Conservation (phyloP, 2,888 invertebrate genomes). For the Platerodrilus igneus region DNA sequence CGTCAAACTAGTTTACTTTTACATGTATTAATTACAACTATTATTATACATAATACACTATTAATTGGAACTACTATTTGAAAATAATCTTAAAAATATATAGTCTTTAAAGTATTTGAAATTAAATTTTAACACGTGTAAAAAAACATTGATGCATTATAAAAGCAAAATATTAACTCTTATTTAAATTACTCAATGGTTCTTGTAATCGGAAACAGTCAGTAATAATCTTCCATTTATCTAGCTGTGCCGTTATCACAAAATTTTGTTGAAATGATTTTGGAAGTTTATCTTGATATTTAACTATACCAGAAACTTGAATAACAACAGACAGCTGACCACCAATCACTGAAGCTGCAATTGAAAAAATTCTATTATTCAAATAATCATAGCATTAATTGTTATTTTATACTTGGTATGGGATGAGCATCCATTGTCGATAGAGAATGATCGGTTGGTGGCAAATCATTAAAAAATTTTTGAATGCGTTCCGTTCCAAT, state of each 20-base stretch:
- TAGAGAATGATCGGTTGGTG: constrained; percentile 72
- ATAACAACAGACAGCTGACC: constrained; percentile 79
- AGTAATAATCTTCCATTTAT: constrained; percentile 91
- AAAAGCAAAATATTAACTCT: constrained; percentile 14
- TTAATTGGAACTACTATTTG: too few relatives aligned
- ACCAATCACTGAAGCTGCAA: constrained; percentile 67
- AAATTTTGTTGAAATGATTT: constrained; percentile 82
- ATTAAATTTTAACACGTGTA: too few relatives aligned
- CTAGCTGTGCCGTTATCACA: constrained; percentile 78
- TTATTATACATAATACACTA: too few relatives aligned
- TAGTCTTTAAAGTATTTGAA: too few relatives aligned
- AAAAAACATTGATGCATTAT: too few relatives aligned
- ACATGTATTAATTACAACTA: too few relatives aligned
- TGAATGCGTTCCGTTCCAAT: constrained; percentile 77
- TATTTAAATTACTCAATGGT: constrained; percentile 33
- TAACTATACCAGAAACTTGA: constrained; percentile 77
- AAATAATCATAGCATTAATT: too few relatives aligned
- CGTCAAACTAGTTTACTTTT: too few relatives aligned
- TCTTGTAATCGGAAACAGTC: constrained; percentile 82
- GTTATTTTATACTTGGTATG: constrained; percentile 50
- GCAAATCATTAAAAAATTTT: constrained; percentile 80
- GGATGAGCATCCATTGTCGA: constrained; percentile 85
- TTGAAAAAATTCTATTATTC: too few relatives aligned
- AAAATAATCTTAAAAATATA: too few relatives aligned
- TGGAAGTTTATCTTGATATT: constrained; percentile 57